phyloP scores from a whole-genome alignment of 2,113 vertebrate genomes.

The Hassar affinis region DNA sequence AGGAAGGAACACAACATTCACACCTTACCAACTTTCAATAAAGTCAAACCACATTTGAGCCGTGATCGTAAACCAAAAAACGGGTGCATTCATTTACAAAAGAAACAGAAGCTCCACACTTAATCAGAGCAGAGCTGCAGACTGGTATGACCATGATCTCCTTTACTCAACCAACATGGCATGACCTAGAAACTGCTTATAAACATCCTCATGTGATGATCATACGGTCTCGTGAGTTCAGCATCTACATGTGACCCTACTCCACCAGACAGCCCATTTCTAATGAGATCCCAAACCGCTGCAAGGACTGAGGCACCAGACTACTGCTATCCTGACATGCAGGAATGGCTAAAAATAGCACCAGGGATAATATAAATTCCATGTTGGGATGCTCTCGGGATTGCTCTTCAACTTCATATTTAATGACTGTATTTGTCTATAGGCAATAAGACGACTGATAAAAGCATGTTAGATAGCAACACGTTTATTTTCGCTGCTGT shows the following conservation, averaged over 20 bases:
- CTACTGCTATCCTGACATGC: not conserved
- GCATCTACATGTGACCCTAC: constrained; percentile 21
- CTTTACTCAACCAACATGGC: not conserved
- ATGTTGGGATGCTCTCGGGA: not conserved
- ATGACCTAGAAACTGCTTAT: not conserved
- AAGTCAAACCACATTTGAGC: constrained; percentile 13
- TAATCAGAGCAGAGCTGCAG: not conserved
- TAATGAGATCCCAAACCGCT: constrained; percentile 32
- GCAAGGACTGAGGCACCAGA: not conserved
- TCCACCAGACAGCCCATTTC: not conserved
- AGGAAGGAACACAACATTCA: not conserved
- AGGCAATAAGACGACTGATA: not conserved
- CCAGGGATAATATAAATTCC: not conserved
- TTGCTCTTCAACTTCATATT: not conserved
- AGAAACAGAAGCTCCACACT: not conserved
- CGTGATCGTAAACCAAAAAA: not conserved
- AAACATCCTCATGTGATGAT: not conserved
- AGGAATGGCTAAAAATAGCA: not conserved
- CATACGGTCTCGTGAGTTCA: not conserved
- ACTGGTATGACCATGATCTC: not conserved
- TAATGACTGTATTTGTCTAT: not conserved
- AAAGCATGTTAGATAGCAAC: not conserved
- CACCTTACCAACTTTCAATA: not conserved
- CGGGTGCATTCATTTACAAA: not conserved
- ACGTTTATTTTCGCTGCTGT: not conserved